Evolutionary conservation across 1,140 invertebrate genomes (phyloP).

Genomic region (Spodoptera litura): DNA sequence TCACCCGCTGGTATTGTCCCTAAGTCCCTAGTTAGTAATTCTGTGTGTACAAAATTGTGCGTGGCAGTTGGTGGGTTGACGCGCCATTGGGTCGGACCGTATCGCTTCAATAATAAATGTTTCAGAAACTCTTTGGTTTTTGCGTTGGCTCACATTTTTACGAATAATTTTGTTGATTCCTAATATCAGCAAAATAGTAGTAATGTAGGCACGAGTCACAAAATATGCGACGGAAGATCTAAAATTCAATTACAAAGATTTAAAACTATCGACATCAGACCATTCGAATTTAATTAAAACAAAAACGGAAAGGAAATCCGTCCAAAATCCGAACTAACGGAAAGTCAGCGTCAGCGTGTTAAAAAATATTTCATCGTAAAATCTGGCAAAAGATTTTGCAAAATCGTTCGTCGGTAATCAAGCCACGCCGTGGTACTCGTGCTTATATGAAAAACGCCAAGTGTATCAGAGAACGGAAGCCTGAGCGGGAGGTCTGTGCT

Average conservation of each 20-base stretch:
- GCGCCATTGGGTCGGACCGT: neutral
- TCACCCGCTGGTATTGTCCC: conserved; percentile 30
- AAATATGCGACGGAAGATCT: no score
- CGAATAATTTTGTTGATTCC: neutral
- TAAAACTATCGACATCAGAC: neutral
- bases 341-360: no score
- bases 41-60: conserved; percentile 39
- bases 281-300: neutral
- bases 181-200: no score
- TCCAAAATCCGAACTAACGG: neutral
- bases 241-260: no score
- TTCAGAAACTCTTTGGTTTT: conserved; percentile 21
- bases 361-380: neutral
- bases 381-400: conserved; percentile 1
- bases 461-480: neutral
- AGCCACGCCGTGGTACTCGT: neutral
- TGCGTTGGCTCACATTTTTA: neutral
- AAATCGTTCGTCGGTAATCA: conserved; percentile 4
- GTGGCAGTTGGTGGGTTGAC: conserved; percentile 18
- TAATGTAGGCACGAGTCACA: no score
- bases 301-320: neutral
- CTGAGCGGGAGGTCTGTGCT: conserved; percentile 28
- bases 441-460: conserved; percentile 37
- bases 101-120: conserved; percentile 25
- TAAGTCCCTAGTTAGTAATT: conserved; percentile 37